Percentiles rank a stretch among this genome's conserved stretches.
Conservation (phyloP, 2,888 invertebrate species). For the Idaea dimidiata region DNA sequence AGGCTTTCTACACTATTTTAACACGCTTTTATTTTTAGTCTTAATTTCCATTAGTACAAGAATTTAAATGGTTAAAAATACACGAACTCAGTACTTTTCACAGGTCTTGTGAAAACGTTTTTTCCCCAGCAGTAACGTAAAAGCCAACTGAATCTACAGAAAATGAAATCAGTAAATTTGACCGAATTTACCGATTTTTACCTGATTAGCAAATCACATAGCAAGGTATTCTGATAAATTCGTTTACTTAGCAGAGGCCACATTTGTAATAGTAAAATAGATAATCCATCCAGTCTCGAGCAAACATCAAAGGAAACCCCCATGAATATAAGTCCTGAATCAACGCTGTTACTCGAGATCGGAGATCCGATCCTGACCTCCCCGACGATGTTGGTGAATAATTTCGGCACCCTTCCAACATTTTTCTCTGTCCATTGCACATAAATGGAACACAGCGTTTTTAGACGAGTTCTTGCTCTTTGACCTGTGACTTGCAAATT, state of each 20-base stretch:
- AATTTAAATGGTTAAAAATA: too few relatives aligned
- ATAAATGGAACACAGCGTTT: conserved; percentile 24
- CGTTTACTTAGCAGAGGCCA: neutral
- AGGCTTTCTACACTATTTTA: too few relatives aligned
- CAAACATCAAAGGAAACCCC: neutral
- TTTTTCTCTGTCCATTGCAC: conserved; percentile 31
- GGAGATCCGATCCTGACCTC: conserved; percentile 15
- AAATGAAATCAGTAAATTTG: neutral
- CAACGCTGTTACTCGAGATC: conserved; percentile 12
- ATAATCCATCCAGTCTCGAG: neutral
- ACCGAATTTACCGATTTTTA: neutral
- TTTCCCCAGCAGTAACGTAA: neutral
- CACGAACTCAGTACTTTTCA: neutral
- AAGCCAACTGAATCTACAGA: neutral
- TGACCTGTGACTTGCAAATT: conserved; percentile 6
- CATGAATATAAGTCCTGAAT: conserved; percentile 9
- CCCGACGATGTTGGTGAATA: conserved; percentile 18
- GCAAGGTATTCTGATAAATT: neutral
- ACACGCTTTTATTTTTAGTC: too few relatives aligned
- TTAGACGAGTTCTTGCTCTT: conserved; percentile 23
- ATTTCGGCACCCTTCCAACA: conserved; percentile 22
- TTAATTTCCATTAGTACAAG: too few relatives aligned
- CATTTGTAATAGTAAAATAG: neutral
- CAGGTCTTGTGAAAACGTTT: neutral
- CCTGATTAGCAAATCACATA: too few relatives aligned